phyloP scores from a whole-genome alignment of 35 echinoderm and acorn worm species.

The Eucidaris tribuloides region DNA sequence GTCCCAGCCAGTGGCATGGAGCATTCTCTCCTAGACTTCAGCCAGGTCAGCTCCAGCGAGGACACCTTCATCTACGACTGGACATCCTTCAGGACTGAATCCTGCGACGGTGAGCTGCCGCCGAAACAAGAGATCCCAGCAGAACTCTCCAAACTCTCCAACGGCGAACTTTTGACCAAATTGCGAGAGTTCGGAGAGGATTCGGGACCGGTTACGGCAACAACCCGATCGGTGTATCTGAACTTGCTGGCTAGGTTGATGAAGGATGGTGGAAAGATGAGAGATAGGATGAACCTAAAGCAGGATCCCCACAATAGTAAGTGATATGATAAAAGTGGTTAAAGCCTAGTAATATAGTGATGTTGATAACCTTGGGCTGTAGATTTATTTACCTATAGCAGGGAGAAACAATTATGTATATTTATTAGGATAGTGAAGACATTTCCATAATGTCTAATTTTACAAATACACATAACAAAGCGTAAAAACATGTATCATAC shows the following conservation, averaged over 20 bases:
- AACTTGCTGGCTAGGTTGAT: slow-evolving; percentile 53
- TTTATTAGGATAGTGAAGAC: no score
- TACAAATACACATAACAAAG: no score
- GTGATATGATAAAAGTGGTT: no score
- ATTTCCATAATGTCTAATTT: no score
- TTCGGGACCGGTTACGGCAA: slow-evolving; percentile 70
- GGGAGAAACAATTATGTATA: no score
- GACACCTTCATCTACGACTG: slow-evolving; percentile 81
- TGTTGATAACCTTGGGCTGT: no score
- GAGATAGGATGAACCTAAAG: neutral
- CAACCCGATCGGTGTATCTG: slow-evolving; percentile 69
- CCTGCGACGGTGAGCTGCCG: neutral
- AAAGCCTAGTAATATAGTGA: no score
- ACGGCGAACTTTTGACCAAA: slow-evolving; percentile 33
- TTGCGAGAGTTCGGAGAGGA: slow-evolving; percentile 55
- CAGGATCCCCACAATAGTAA: neutral
- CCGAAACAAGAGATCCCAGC: neutral
- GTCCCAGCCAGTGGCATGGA: slow-evolving; percentile 34
- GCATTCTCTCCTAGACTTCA: slow-evolving; percentile 25
- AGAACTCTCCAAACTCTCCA: slow-evolving; percentile 39
- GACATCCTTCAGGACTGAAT: slow-evolving; percentile 57
- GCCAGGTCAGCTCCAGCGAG: slow-evolving; percentile 1
- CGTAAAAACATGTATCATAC: no score
- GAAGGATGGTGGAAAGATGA: slow-evolving; percentile 24
- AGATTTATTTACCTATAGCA: no score